phyloP scores from a whole-genome alignment of 2,888 invertebrate genomes.

The Synergus umbraculus region DNA sequence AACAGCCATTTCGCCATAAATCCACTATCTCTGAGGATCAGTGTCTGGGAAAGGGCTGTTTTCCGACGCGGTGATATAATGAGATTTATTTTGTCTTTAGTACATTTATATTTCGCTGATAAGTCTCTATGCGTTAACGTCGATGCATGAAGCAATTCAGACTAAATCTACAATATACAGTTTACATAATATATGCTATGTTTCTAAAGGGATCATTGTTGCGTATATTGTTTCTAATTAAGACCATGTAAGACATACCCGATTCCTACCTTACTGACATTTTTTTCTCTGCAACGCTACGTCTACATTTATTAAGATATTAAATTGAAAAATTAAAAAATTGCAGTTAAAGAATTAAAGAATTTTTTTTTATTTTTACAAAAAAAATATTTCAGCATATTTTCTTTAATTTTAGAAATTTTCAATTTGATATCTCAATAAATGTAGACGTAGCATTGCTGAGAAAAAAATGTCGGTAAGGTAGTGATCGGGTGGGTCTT shows the following conservation, averaged over 20 bases:
- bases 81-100: conserved; percentile 41
- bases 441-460: too few relatives aligned
- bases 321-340: too few relatives aligned
- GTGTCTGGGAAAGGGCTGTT: conserved; percentile 73
- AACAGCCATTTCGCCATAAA: conserved; percentile 74
- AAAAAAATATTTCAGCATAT: too few relatives aligned
- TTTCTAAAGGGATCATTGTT: background rate
- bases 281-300: too few relatives aligned
- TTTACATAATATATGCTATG: background rate
- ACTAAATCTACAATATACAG: background rate
- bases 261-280: too few relatives aligned
- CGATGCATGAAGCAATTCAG: background rate
- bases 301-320: too few relatives aligned
- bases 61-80: conserved; percentile 59
- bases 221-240: background rate
- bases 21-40: conserved; percentile 75
- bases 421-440: too few relatives aligned
- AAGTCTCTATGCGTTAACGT: background rate
- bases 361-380: too few relatives aligned
- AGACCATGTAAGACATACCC: background rate
- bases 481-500: too few relatives aligned
- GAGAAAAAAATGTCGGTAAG: too few relatives aligned
- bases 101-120: conserved; percentile 43
- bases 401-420: too few relatives aligned
- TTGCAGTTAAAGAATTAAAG: too few relatives aligned